Evolutionary conservation across 2,888 invertebrate genomes (phyloP).

Genomic region (Caenorhabditis auriculariae): DNA sequence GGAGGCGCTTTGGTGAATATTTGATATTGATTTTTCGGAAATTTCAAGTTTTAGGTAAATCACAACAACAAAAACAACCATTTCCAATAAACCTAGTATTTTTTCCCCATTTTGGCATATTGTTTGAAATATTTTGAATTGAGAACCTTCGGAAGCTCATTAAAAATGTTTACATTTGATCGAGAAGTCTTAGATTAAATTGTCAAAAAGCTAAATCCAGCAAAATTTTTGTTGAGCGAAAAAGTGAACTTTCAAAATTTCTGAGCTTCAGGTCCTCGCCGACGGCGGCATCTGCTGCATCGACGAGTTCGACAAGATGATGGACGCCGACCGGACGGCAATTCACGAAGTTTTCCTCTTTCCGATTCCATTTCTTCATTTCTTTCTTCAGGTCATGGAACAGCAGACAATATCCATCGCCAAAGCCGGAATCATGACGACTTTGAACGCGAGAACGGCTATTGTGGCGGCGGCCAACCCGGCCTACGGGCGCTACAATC

Average conservation of each 20-base stretch:
- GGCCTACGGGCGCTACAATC: constrained; percentile 91
- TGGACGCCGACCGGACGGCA: constrained; percentile 87
- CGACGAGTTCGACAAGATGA: constrained; percentile 99
- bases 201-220: no score
- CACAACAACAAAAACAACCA: no score
- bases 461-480: constrained; percentile 99
- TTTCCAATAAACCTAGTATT: no score
- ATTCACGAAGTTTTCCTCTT: constrained; percentile 93
- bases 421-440: constrained; percentile 98
- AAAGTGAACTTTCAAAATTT: no score
- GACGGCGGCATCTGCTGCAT: constrained; percentile 78
- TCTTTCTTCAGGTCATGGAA: constrained; percentile 69
- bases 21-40: not conserved
- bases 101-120: not conserved
- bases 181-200: no score
- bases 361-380: no score
- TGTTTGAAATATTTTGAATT: not conserved
- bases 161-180: not conserved
- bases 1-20: constrained; percentile 82
- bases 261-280: constrained; percentile 41
- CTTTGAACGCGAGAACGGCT: constrained; percentile 92
- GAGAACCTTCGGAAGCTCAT: not conserved
- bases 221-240: not conserved
- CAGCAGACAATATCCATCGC: constrained; percentile 99
- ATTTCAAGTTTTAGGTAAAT: no score